Evolutionary conservation across 2,888 invertebrate species (phyloP), one percentile per base, ranked within the genome.

Genomic region (Drosophila meridiana): DNA sequence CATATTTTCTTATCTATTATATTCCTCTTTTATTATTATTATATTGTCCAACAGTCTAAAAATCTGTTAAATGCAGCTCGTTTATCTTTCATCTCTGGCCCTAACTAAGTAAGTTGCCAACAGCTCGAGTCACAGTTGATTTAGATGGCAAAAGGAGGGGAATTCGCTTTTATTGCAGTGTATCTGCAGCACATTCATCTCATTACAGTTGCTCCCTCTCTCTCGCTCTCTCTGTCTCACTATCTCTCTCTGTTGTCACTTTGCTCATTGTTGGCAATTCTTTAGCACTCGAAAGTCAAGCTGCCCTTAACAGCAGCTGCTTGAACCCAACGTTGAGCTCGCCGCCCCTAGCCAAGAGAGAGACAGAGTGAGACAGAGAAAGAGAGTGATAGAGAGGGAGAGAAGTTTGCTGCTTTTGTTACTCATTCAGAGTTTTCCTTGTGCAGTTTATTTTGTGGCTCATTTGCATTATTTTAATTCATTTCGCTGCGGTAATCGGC

Each of bases 401-500:
- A 34, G 52, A 9, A 64, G 20, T 57, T 48, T 64, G n/a, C 72
- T 78, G 61, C 67, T 65, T 72, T 72, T 78, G 67, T 80, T 45
- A 28, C 64, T 40, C 52, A n/a, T 38, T 36, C 53, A 57, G 48
- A n/a, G 40, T 50, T 56, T 56, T 36, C 59, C 59, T 40, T 14
- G 28, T 11, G 47, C 47, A 40, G 64, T 45, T 80, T 70, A 58
- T 80, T 82, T 65, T 73, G 75, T 75, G 75, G 73, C 84, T 88
- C 89, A 89, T 87, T 87, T 90, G 87, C 90, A 90, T 90, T 84
- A 82, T 87, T 90, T 90, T 73, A 87, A 89, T 88, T 80, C 74
- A 74, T 85, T 89, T 78, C 66, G 65, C 57, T 65, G 69, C 53
- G 78, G 65, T 74, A 77, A 75, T 79, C 70, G 73, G 66, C 38